phyloP scores from a whole-genome alignment of 2,888 invertebrate species.

The Hyalella azteca region DNA sequence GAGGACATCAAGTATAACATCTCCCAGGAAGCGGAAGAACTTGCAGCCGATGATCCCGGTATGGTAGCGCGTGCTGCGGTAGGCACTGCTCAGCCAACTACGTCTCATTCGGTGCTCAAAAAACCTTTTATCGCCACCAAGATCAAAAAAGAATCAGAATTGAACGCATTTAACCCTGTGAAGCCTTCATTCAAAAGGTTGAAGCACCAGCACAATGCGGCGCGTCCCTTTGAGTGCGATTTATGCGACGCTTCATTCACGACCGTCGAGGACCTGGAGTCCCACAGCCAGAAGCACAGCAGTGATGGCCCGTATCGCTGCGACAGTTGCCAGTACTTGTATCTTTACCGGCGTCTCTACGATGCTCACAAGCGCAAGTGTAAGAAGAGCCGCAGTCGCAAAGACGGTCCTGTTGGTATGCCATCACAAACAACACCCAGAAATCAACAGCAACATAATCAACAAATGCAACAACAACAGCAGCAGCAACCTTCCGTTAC shows the following conservation, averaged over 20 bases:
- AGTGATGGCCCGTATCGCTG: conserved; percentile 56
- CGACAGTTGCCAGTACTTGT: conserved; percentile 55
- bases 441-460: conserved; percentile 41
- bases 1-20: not conserved
- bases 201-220: conserved; percentile 45
- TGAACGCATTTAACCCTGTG: conserved; percentile 48
- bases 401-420: not conserved
- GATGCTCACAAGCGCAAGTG: conserved; percentile 55
- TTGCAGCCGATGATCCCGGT: not conserved
- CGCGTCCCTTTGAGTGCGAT: conserved; percentile 52
- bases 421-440: conserved; percentile 6
- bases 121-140: not conserved
- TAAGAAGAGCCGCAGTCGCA: conserved; percentile 47
- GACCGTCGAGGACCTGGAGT: conserved; percentile 43
- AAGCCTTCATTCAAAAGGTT: conserved; percentile 54
- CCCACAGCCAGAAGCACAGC: conserved; percentile 54
- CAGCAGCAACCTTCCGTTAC: not conserved
- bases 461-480: conserved; percentile 10
- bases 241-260: conserved; percentile 57
- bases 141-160: conserved; percentile 24
- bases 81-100: not conserved
- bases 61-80: not conserved
- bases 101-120: not conserved
- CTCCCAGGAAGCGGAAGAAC: not conserved
- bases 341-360: conserved; percentile 54